Base-by-base conservation (phyloP, 1,140 invertebrate genomes). In the Periplaneta americana region DNA sequence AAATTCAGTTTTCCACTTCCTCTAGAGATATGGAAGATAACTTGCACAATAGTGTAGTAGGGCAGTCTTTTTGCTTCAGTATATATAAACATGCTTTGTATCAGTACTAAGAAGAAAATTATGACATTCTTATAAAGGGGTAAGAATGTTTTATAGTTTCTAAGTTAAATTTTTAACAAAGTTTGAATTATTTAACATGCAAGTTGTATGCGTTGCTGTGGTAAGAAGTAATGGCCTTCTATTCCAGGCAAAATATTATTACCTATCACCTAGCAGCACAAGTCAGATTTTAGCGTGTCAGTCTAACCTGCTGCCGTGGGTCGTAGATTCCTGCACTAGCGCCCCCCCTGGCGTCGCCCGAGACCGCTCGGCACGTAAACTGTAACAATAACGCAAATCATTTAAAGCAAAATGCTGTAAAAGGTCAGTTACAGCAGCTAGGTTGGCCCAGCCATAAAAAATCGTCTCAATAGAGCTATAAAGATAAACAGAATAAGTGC, bases 321-420 rank as follows among this genome's bases (percentile, higher is more conserved):
- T 80, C 77, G 77, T 28, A 37, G 79, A 28, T 22, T 80, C 79
- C 48, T 57, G 79, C 34, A 80, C 39, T 74, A 80, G 79, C 37
- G 79, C 79, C 79, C 79, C 79, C 79, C 79, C 79, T 31, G 79
- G 79, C 79, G 79, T 74, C 32, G 28, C 39, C 22, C 79, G 48
- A 35, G 79, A 80, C 34, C 79, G 39, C 39, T 80, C 79, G n/a
- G 34, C 79, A 34, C 79, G 79, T 35, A 80, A 80, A 80, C 79
- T 80, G 79, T 74, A 80, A 80, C 79, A 80, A 80, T 48, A 80
- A 80, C 79, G 79, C 39, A 80, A 74, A 80, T 17, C 48, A 74
- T 34, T 34, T 66, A 66, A 66, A 66, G 48, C n/a, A n/a, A 66
- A 66, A 28, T 66, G 48, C 48, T 66, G 48, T 66, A 66, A 66